Base-by-base conservation (phyloP, 2,888 invertebrate genomes). In the Limulus polyphemus region DNA sequence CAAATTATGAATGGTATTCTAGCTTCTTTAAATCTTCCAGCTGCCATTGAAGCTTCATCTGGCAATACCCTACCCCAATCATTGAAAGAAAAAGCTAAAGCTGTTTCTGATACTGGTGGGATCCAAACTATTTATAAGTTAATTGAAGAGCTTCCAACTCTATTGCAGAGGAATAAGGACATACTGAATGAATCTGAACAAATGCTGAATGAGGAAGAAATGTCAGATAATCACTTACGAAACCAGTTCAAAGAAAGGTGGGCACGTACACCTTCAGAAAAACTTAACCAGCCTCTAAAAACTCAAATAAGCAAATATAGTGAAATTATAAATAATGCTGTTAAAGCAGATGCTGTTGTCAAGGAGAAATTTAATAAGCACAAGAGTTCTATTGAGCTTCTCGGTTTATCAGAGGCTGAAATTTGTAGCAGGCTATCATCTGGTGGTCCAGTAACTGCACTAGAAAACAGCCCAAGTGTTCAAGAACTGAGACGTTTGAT, bases 21-120 rank as follows among this genome's bases (percentile, higher is more conserved):
- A 74, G 90, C 95, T 1, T 92, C 92, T 64, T 80, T 98, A 69
- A 97, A 93, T 80, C 83, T 99, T 72, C 98, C 99, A 11, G 98
- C 97, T n/a, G 92, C 95, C 59, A 82, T 98, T 62, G 98, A 99
- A 79, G 85, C 85, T 70, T 82, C 83, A 10, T 83, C 83, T 69
- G 82, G 83, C 52, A 83, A 83, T 58, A 83, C 82, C 48, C 81
- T 98, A 70, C 98, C 99, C 1, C 90, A 86, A 60, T 93, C 94
- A 13, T 80, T 99, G 67, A 79, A 86, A 62, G 89, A 88, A 69
- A 95, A 95, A 78, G 88, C 93, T 1, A 82, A 82, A 57, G 83
- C 83, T 69, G 84, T 97, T 55, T 83, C 84, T 67, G 81, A 81
- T 49, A 81, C 83, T 61, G 94, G 94, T 55, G 95, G 97, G 0